A percentile compares a stretch with the other conserved stretches of the same genome.
Evolutionary conservation across 2,797 vertebrate species (phyloP).

Genomic region (Chaetophractus vellerosus): DNA sequence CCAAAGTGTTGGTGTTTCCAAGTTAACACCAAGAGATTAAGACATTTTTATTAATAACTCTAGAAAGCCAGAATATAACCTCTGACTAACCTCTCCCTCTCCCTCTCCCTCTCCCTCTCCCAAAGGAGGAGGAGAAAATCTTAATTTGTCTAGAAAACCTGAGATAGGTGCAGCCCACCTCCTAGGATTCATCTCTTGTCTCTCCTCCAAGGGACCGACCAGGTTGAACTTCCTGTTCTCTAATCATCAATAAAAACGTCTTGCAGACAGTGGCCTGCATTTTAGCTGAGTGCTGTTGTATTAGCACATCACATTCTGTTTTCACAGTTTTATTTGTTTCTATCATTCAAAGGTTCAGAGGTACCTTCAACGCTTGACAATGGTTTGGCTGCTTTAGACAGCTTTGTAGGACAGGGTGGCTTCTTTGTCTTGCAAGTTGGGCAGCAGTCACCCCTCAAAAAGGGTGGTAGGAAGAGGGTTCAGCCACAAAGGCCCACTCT

Average conservation of each 20-base stretch:
- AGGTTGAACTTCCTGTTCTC: background rate
- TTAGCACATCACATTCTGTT: background rate
- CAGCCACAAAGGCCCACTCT: background rate
- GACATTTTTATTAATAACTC: constrained; percentile 29
- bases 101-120: too few relatives aligned
- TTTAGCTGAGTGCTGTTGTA: background rate
- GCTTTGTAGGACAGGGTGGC: background rate
- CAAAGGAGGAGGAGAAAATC: background rate
- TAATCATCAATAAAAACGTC: background rate
- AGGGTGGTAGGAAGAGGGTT: too few relatives aligned
- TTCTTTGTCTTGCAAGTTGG: background rate
- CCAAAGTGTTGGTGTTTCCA: background rate
- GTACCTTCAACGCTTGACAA: background rate
- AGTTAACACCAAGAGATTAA: background rate
- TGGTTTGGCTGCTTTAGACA: background rate
- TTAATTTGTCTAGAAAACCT: too few relatives aligned
- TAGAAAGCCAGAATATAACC: background rate
- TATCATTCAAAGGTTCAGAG: background rate
- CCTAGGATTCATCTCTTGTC: too few relatives aligned
- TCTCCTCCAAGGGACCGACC: too few relatives aligned
- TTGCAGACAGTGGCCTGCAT: background rate
- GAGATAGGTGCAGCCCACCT: fast-evolving
- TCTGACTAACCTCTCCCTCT: background rate
- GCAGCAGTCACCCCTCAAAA: background rate
- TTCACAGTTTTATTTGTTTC: background rate